Base-by-base conservation (phyloP, 2,113 vertebrate genomes). In the Phasianus colchicus region DNA sequence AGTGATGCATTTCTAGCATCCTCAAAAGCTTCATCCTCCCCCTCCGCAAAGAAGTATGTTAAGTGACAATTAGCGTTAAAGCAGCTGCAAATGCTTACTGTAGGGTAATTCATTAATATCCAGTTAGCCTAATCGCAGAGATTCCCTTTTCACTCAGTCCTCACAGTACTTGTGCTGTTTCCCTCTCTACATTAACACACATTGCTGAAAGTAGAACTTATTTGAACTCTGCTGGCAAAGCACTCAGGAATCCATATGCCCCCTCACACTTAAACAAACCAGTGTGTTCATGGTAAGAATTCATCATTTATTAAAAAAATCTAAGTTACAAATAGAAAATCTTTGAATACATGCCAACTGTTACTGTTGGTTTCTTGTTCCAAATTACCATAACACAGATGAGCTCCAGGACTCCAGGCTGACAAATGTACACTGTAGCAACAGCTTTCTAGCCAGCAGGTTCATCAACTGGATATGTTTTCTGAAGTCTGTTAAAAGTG, bases 191-290 rank as follows among this genome's bases (percentile, higher is more conserved):
- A 95, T 96, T 96, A 92, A 75, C 84, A 92, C 89, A 87, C 76
- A 85, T 94, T 94, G 86, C 95, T 94, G 89, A 96, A 92, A 95
- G 95, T 95, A 97, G 91, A 93, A 93, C 80, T 94, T 42, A 58
- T 24, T 20, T 92, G 79, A 88, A 85, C 52, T 93, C 81, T 70
- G 83, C 92, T 92, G 65, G 47, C 40, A 64, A 40, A 86, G 60
- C 76, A 86, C 40, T 55, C 86, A 92, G 74, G 83, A 94, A 95
- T 88, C 88, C 58, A 60, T 89, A 47, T 57, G 88, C 87, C 86
- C 48, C 60, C 77, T 93, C 89, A 79, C 74, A 76, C 48, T 89
- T 89, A 90, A 89, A 92, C 90, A 75, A 93, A 76, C n/a, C 80
- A 88, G 32, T 64, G 48, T 86, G 52, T 84, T 88, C 70, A 34